Evolutionary conservation across 2,113 vertebrate genomes (phyloP), one percentile per base, ranked within the genome.

Genomic region (Cyprinodon variegatus): DNA sequence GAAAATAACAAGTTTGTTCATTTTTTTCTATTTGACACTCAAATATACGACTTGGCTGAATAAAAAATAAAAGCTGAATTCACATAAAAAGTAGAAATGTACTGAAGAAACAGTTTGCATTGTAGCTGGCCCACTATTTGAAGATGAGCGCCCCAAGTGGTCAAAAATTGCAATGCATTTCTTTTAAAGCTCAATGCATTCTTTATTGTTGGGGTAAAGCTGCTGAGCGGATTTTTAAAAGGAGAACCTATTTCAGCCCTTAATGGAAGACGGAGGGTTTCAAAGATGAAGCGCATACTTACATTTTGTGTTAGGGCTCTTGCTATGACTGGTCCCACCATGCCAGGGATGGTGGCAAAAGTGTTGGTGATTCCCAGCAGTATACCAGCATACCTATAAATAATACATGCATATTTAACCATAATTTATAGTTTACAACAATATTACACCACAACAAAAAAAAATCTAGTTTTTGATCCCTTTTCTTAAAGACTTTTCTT

Each of bases 311-410:
- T 99, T 78, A 99, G 91, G 15, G 70, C 90, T 89, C 96, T 96
- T 46, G 95, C 98, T 78, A 99, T 96, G 83, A 99, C 93, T 57
- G 98, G 98, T 40, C 98, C 97, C 74, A 97, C 93, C 97, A 99
- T 99, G 72, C 98, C 98, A 60, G 98, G 97, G 63, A 99, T 96
- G 61, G 98, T 99, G 67, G 94, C 98, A 90, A 99, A 99, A 37
- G 97, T 94, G 91, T 99, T 99, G 87, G 98, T 98, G 91, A 99
- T 98, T 80, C 97, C 97, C 81, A 99, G 94, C 48, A 99, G 95
- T 81, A 99, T 96, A 12, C 98, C 98, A 53, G 98, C 98, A 88
- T 96, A 99, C 29, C 98, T 99, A 29, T 6, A 39, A 17, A 82
- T 7, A 87, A 8, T 20, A 59, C 37, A 59, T 9, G 15, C 1